Evolutionary conservation across 2,888 invertebrate species (phyloP).

Genomic region (Sphaerophoria taeniata): DNA sequence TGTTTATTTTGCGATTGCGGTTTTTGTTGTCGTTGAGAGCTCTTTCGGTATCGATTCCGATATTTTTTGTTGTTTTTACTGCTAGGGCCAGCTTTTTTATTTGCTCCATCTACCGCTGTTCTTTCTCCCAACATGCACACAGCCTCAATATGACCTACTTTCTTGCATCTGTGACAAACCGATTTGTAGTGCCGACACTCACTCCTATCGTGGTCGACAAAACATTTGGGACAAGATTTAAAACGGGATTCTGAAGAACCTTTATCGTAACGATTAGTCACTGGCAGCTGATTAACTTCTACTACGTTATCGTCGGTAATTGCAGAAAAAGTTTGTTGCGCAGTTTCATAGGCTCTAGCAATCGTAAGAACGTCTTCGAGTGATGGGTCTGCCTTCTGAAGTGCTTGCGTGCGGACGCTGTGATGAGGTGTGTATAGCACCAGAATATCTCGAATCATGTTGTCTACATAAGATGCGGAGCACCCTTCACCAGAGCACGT

Average conservation of each 20-base stretch:
- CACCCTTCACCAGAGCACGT: neutral
- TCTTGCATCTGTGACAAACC: too few relatives aligned
- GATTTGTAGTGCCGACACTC: too few relatives aligned
- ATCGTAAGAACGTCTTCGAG: conserved; percentile 18
- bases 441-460: conserved; percentile 27
- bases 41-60: too few relatives aligned
- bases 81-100: too few relatives aligned
- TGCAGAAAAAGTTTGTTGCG: conserved; percentile 29
- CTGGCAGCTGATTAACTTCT: conserved; percentile 24
- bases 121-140: too few relatives aligned
- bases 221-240: too few relatives aligned
- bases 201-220: too few relatives aligned
- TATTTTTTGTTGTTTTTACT: too few relatives aligned
- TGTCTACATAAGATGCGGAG: conserved; percentile 2
- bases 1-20: too few relatives aligned
- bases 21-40: too few relatives aligned
- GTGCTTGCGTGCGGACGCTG: conserved; percentile 7
- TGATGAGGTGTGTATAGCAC: conserved; percentile 31
- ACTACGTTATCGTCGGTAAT: conserved; percentile 12
- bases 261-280: neutral
- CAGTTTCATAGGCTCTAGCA: conserved; percentile 31
- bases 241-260: neutral
- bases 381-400: conserved; percentile 25
- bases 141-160: too few relatives aligned
- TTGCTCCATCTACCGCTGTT: too few relatives aligned